These are phyloP conservation scores for Microctonus brassicae DNA, from an alignment of 2,888 invertebrate species.

Conservation along the genomic window DNA sequence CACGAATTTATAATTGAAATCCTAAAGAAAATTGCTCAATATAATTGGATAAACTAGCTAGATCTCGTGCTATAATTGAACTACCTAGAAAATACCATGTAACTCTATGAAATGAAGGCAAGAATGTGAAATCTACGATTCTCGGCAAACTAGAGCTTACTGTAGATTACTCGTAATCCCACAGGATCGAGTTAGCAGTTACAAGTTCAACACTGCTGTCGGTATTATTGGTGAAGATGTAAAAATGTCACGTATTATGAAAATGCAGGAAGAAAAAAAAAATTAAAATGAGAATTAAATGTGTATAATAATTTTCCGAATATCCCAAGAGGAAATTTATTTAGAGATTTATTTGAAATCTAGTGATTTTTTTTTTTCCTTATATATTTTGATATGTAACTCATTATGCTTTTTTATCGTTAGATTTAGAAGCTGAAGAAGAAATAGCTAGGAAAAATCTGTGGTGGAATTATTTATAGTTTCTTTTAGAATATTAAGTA, in stretches of 20 bases:
- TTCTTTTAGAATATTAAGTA: too few relatives aligned
- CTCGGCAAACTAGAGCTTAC: constrained; percentile 48
- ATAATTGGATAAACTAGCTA: background rate
- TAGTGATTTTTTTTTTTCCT: too few relatives aligned
- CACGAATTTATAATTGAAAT: constrained; percentile 8
- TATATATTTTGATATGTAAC: too few relatives aligned
- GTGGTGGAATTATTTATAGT: too few relatives aligned
- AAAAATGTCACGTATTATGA: background rate
- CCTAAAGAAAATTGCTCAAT: constrained; percentile 25
- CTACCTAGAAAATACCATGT: constrained; percentile 59
- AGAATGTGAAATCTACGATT: background rate
- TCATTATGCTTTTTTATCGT: too few relatives aligned
- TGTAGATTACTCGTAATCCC: constrained; percentile 63
- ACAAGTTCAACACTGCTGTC: constrained; percentile 50
- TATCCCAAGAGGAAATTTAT: too few relatives aligned
- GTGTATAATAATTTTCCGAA: too few relatives aligned
- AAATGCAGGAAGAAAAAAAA: background rate
- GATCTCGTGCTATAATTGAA: constrained; percentile 43
- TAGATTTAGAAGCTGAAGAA: too few relatives aligned
- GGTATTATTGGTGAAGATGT: constrained; percentile 12
- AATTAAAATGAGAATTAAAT: too few relatives aligned
- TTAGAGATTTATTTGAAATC: too few relatives aligned
- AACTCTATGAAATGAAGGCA: constrained; percentile 25
- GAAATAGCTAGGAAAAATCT: too few relatives aligned
- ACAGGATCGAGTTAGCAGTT: constrained; percentile 60